Evolutionary conservation across 1,140 invertebrate genomes (phyloP).

Genomic region (Zaprionus lachaisei): DNA sequence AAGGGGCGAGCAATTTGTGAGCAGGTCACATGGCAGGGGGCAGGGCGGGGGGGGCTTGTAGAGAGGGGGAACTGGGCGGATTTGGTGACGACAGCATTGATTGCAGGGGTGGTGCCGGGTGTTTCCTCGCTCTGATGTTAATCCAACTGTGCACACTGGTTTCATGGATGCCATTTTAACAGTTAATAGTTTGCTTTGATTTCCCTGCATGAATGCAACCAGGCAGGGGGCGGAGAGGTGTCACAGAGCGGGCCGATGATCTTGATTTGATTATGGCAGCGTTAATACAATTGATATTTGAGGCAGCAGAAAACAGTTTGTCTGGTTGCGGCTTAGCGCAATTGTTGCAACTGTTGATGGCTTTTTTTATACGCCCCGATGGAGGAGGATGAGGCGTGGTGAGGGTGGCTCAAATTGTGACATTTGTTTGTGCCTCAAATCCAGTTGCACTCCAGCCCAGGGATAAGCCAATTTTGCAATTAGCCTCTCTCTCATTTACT

Average conservation of each 20-base stretch:
- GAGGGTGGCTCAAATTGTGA: constrained; percentile 36
- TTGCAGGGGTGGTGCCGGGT: constrained; percentile 67
- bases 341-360: constrained; percentile 69
- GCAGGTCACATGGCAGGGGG: constrained; percentile 53
- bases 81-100: constrained; percentile 56
- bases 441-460: constrained; percentile 18
- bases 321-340: constrained; percentile 56
- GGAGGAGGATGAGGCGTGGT: neutral
- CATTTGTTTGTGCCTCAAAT: constrained; percentile 59
- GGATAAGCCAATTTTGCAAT: constrained; percentile 53
- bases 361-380: constrained; percentile 60
- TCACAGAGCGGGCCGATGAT: constrained; percentile 57
- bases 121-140: constrained; percentile 57
- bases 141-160: constrained; percentile 68
- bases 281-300: constrained; percentile 79
- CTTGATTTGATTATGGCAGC: constrained; percentile 78
- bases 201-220: constrained; percentile 26
- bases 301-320: constrained; percentile 35
- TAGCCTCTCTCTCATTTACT: constrained; percentile 19
- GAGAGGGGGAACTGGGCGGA: neutral
- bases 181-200: constrained; percentile 80
- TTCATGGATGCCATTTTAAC: constrained; percentile 67
- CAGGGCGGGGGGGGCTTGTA: neutral
- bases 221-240: constrained; percentile 40
- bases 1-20: constrained; percentile 78